Base-by-base conservation (phyloP, 2,888 invertebrate species). In the Isotomurus palustris region DNA sequence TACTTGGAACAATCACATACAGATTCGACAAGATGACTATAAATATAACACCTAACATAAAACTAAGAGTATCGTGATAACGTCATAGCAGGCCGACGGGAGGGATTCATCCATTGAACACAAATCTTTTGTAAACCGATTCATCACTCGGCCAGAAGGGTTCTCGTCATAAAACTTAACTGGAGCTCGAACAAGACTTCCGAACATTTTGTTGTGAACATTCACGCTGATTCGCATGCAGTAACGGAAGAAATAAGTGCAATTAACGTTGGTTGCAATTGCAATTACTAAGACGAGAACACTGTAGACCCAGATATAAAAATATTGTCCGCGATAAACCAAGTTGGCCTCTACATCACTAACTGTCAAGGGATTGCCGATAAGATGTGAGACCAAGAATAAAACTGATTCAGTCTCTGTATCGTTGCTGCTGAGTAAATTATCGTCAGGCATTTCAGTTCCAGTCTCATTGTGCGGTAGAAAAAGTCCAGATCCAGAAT, bases 111-210 rank as follows among this genome's bases (percentile, higher is more conserved):
- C 88, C 45, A 89, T 82, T 2, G 85, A 79, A 0, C 88, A 88
- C 76, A 88, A 84, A 72, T 91, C 90, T 73, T 89, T 90, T 0
- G 89, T 87, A 76, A 91, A 91, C 54, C 90, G 77, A 75, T 89
- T 90, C 50, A 91, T 78, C 68, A 90, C 85, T 19, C 88, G 81
- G 24, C 89, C 68, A 22, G 65, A 65, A 24, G 67, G 65, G 52
- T 59, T 67, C 2, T 62, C 62, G 41, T 67, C 65, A 25, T 53
- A 67, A 44, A 67, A 67, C 41, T 73, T 69, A n/a, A 78, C 73
- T 2, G 76, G 75, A 14, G 77, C 73, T 40, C 76, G 65, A n/a
- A 79, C 72, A 24, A 80, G 71, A 35, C 75, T 71, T 8, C 41
- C 52, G 70, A 80, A 79, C 79, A 80, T 79, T 21, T 57, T 68